Conservation (phyloP, 2,797 vertebrate species). For the Miichthys miiuy region DNA sequence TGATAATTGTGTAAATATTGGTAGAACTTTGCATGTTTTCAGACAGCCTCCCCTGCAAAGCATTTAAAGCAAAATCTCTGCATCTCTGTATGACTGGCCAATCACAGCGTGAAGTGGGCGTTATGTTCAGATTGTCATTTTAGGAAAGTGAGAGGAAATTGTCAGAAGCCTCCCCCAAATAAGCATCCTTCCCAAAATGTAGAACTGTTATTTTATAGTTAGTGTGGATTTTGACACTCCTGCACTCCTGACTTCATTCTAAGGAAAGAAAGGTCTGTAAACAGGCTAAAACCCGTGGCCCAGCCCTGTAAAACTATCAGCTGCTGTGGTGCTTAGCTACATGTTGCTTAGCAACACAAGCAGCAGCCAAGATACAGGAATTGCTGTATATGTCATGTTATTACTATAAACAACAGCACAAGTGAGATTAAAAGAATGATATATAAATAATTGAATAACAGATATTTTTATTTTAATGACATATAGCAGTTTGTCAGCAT, state of each 20-base stretch:
- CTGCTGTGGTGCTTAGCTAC: not conserved
- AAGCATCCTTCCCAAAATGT: not conserved
- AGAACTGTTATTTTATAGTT: not conserved
- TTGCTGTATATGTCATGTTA: not conserved
- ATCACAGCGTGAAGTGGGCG: not conserved
- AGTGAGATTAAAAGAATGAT: not conserved
- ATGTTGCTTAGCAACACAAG: not conserved
- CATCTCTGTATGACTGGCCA: too few species aligned
- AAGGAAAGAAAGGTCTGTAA: not conserved
- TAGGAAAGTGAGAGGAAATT: not conserved
- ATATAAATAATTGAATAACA: not conserved
- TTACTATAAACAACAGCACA: constrained; percentile 8
- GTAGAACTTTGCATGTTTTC: not conserved
- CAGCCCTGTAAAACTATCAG: not conserved
- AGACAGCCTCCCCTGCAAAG: not conserved
- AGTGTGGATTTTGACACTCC: not conserved
- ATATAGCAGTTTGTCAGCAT: constrained; percentile 9
- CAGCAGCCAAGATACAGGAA: not conserved
- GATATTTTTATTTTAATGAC: constrained; percentile 9
- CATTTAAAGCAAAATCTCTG: not conserved
- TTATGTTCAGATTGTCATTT: constrained; percentile 41
- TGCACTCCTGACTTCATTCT: not conserved
- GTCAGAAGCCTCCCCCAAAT: not conserved
- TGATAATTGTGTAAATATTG: not conserved
- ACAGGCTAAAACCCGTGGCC: not conserved